A percentile compares a stretch with the other conserved stretches of the same genome.
Evolutionary conservation across 2,113 vertebrate species (phyloP).

Genomic region (Empidonax alnorum): DNA sequence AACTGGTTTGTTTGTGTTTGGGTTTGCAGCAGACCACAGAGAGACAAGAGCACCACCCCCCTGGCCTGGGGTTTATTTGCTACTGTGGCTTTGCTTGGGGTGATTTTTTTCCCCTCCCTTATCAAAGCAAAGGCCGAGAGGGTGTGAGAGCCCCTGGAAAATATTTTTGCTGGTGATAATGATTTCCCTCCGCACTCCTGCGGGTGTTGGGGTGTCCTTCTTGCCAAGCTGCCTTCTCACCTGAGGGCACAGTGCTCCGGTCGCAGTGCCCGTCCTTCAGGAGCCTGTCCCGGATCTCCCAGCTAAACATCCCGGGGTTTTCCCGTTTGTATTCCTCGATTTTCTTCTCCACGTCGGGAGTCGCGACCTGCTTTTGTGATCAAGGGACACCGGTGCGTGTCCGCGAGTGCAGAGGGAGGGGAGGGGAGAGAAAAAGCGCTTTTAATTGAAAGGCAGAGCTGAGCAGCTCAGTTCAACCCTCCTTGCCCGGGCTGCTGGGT

Average conservation of each 20-base stretch:
- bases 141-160: neutral
- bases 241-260: conserved; percentile 98
- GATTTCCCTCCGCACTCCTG: neutral
- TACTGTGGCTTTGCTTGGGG: neutral
- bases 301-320: conserved; percentile 98
- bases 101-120: rapidly evolving
- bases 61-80: neutral
- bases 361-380: conserved; percentile 95
- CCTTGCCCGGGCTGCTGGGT: rapidly evolving
- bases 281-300: conserved; percentile 97
- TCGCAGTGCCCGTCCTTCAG: conserved; percentile 98
- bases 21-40: neutral
- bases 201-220: neutral
- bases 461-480: neutral
- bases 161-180: neutral
- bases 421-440: conserved; percentile 11
- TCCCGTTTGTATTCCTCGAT: conserved; percentile 99
- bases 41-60: rapidly evolving
- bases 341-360: conserved; percentile 97
- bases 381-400: conserved; percentile 8
- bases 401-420: neutral
- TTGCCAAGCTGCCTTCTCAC: conserved; percentile 83
- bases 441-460: conserved; percentile 70
- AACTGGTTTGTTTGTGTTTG: neutral
- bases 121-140: neutral